Conservation (phyloP, 2,888 invertebrate genomes). For the Heliconius cydno region DNA sequence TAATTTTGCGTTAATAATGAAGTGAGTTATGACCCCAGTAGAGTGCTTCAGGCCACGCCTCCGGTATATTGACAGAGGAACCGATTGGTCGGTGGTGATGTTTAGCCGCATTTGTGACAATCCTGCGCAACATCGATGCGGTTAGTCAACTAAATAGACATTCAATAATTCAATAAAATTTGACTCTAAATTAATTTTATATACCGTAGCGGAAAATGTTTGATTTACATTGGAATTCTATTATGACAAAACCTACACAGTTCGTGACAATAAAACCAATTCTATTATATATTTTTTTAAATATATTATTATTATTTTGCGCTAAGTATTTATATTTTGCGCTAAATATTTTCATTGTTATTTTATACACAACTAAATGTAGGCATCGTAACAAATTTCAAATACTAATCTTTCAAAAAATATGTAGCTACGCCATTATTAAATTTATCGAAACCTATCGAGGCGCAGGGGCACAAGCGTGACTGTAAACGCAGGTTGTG, state of each 20-base stretch:
- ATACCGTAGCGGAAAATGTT: slow-evolving; percentile 43
- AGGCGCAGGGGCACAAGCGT: no score
- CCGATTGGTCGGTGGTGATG: slow-evolving; percentile 77
- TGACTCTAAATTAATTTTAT: slow-evolving; percentile 40
- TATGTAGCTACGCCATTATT: no score
- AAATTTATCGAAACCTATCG: no score
- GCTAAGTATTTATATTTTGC: neutral
- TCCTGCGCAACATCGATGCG: slow-evolving; percentile 75
- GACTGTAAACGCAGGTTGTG: no score
- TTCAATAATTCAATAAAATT: slow-evolving; percentile 47
- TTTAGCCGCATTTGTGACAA: slow-evolving; percentile 63
- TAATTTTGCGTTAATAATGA: slow-evolving; percentile 47
- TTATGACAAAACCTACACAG: slow-evolving; percentile 28
- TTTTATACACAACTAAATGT: no score
- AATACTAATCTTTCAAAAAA: no score
- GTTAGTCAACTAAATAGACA: slow-evolving; percentile 58
- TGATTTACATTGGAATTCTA: slow-evolving; percentile 41
- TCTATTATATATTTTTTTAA: neutral
- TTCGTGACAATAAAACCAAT: neutral
- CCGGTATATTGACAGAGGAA: slow-evolving; percentile 70
- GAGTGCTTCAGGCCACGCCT: slow-evolving; percentile 67
- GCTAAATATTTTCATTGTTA: neutral
- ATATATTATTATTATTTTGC: neutral
- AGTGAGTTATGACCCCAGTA: slow-evolving; percentile 49
- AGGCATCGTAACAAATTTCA: no score